Evolutionary conservation across 2,113 vertebrate species (phyloP), one percentile per base, ranked within the genome.

Genomic region (Xiphias gladius): DNA sequence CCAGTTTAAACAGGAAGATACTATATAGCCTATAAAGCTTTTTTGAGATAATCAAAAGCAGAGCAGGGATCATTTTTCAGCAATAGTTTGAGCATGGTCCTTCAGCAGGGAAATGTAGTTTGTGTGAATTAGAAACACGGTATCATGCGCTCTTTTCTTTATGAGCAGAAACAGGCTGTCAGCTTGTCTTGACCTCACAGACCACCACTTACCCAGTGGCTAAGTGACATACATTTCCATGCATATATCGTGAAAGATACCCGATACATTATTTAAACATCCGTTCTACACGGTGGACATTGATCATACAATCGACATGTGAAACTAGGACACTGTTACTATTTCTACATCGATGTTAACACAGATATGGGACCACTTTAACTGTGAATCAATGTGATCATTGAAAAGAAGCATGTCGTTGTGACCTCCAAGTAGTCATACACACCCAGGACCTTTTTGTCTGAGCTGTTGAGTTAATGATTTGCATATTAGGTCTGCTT

Each of bases 381-480:
- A 50, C 39, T n/a, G 26, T 20, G 39, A 75, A 85, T 88, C 82
- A 78, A 86, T 91, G 65, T 55, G 61, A 70, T 86, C 52, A 66
- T 7, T 69, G 37, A 54, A 55, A 72, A 59, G 66, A 86, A 81
- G 65, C 82, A 54, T 80, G 66, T 81, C 79, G 66, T 13, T 22
- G 26, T 86, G 74, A 89, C 78, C 82, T 88, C 73, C 63, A 66
- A 7, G 43, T 12, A 12, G 76, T 79, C 62, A 65, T 22, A 68
- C 58, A 59, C 32, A 50, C 3, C 14, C 63, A 52, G 32, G 66
- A 59, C 59, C 43, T 73, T 78, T 70, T 59, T 22, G n/a, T 30
- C 26, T 2, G 0, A 52, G 63, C 66, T 46, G 32, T 46, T 55
- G 30, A 39, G 32, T 71, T 68, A 74, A 81, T 1, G 22, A 86